Base-by-base conservation (phyloP, 2,797 vertebrate genomes). In the Leptoclinus maculatus region DNA sequence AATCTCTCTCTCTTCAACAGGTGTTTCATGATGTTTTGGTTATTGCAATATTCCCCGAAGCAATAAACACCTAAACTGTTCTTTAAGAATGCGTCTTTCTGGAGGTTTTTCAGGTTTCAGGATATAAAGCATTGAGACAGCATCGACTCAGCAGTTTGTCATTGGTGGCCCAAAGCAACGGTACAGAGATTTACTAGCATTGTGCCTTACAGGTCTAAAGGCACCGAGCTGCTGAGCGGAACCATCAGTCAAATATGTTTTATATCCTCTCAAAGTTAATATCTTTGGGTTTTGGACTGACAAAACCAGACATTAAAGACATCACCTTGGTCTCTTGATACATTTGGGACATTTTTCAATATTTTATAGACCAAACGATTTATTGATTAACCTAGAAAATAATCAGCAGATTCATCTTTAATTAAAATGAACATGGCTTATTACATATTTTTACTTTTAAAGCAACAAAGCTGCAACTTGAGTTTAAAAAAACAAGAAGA, bases 21-120 rank as follows among this genome's bases (percentile, higher is more conserved):
- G 13, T 43, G 66, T 38, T 27, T n/a, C 3, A 63, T 43, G 43
- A 29, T n/a, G 5, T 34, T 5, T 14, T 49, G 45, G 29, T 29
- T 17, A 49, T 8, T 29, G 51, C 8, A 57, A 57, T 27, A 34
- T 49, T 60, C 39, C 62, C 32, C 39, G 56, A 19, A 76, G 36
- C n/a, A 36, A 53, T 11, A 75, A 59, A 80, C 39, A 53, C 47
- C 19, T 21, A 29, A 39, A 43, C 16, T 29, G 43, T 64, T 25
- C 58, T 57, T 13, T 53, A 56, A 17, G 14, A 57, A 57, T 8
- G 13, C 12, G 32, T 56, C 25, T 56, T 27, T 41, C 57, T 41
- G 1, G 36, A 56, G 10, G 51, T 23, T 62, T 14, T 39, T 60
- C 21, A 60, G 34, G 12, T 63, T 63, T 27, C n/a, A 41, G 60